Evolutionary conservation across 2,797 vertebrate genomes (phyloP).

Genomic region (Peromyscus nudipes): DNA sequence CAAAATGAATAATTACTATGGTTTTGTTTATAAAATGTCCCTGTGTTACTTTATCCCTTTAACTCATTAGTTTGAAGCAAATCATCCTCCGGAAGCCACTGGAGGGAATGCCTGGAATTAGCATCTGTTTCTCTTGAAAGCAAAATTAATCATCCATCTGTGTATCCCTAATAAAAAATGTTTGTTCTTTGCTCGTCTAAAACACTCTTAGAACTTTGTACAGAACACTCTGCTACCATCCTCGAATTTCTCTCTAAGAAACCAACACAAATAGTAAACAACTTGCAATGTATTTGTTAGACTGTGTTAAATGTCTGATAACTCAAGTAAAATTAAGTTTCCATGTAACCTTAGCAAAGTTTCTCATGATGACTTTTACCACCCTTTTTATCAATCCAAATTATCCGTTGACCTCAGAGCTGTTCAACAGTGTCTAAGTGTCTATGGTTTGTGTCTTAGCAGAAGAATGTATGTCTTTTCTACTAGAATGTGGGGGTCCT

Average conservation of each 20-base stretch:
- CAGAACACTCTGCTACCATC: constrained; percentile 80
- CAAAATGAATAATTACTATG: constrained; percentile 40
- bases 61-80: constrained; percentile 62
- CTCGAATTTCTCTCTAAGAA: constrained; percentile 80
- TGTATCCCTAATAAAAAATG: constrained; percentile 77
- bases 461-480: neutral
- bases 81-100: constrained; percentile 62
- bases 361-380: neutral
- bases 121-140: constrained; percentile 80
- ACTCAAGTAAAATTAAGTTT: constrained; percentile 56
- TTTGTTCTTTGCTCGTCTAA: constrained; percentile 80
- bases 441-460: neutral
- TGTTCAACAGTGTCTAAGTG: neutral
- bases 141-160: constrained; percentile 79
- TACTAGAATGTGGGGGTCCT: neutral
- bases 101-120: constrained; percentile 66
- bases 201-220: constrained; percentile 78
- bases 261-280: constrained; percentile 60
- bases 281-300: constrained; percentile 38
- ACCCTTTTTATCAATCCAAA: constrained; percentile 30
- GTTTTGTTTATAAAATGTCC: constrained; percentile 46
- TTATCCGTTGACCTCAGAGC: neutral
- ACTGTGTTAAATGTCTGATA: constrained; percentile 4
- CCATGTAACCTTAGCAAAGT: neutral
- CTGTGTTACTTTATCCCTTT: constrained; percentile 47